phyloP scores from a whole-genome alignment of 2,888 invertebrate genomes.

The Eristalis intricaria region DNA sequence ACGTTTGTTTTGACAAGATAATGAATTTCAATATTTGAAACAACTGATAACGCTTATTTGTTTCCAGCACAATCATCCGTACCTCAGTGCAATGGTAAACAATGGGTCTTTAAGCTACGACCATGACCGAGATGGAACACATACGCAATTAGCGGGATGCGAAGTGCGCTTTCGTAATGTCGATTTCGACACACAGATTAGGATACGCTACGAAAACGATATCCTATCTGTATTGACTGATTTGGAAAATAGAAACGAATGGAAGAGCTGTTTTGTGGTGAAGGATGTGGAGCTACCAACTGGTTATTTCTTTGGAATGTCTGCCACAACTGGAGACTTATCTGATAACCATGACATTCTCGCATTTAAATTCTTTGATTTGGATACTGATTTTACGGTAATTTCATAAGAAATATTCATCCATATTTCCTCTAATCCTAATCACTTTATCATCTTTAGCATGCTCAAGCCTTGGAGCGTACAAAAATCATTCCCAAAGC shows the following conservation, averaged over 20 bases:
- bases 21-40: not conserved
- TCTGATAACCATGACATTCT: constrained; percentile 98
- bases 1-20: not conserved
- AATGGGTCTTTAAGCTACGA: constrained; percentile 98
- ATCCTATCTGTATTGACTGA: constrained; percentile 95
- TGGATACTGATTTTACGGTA: constrained; percentile 87
- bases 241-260: constrained; percentile 93
- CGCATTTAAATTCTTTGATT: constrained; percentile 94
- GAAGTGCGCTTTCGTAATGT: constrained; percentile 96
- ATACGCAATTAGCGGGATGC: constrained; percentile 98
- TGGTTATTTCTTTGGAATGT: constrained; percentile 96
- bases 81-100: constrained; percentile 98
- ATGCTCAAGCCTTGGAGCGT: constrained; percentile 83
- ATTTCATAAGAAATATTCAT: not conserved
- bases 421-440: not conserved
- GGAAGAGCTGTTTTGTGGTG: constrained; percentile 96
- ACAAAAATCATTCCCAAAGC: constrained; percentile 94
- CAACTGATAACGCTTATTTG: not conserved
- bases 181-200: constrained; percentile 93
- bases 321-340: constrained; percentile 98
- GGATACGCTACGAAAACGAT: constrained; percentile 95
- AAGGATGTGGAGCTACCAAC: constrained; percentile 95
- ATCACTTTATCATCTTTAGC: constrained; percentile 72
- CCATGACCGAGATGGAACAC: constrained; percentile 99
- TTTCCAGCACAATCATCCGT: constrained; percentile 97